Evolutionary conservation across 2,797 vertebrate genomes (phyloP).

Genomic region (Dallia pectoralis): DNA sequence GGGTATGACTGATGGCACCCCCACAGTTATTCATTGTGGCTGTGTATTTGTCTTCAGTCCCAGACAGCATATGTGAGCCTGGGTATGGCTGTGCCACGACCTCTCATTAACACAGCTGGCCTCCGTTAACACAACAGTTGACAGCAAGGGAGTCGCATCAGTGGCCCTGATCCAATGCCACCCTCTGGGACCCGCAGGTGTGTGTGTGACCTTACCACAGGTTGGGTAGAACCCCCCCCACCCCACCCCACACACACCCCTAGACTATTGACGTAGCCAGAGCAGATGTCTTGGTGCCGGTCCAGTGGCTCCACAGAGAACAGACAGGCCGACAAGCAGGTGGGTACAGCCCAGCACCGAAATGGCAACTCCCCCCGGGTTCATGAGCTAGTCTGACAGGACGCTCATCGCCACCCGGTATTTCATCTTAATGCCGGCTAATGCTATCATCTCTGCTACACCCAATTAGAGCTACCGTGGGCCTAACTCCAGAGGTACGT

Average conservation of each 20-base stretch:
- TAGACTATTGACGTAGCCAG: too few relatives aligned
- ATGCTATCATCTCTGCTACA: slow-evolving; percentile 60
- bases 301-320: slow-evolving; percentile 29
- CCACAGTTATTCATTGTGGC: neutral
- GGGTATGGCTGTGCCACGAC: neutral
- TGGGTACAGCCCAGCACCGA: slow-evolving; percentile 3
- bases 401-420: slow-evolving; percentile 42
- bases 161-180: too few relatives aligned
- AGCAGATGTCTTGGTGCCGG: slow-evolving; percentile 2
- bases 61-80: neutral
- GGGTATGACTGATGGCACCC: too few relatives aligned
- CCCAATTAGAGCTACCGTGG: slow-evolving; percentile 61
- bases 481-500: slow-evolving; percentile 25
- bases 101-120: neutral
- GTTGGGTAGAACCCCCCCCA: too few relatives aligned
- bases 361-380: slow-evolving; percentile 23
- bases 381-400: slow-evolving; percentile 29
- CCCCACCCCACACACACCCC: too few relatives aligned
- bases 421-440: slow-evolving; percentile 58
- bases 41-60: neutral
- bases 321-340: slow-evolving; percentile 28
- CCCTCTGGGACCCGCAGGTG: too few relatives aligned
- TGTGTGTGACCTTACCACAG: too few relatives aligned
- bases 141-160: too few relatives aligned
- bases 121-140: too few relatives aligned